Conservation (phyloP, 2,888 invertebrate genomes). For the Macaria liturata region DNA sequence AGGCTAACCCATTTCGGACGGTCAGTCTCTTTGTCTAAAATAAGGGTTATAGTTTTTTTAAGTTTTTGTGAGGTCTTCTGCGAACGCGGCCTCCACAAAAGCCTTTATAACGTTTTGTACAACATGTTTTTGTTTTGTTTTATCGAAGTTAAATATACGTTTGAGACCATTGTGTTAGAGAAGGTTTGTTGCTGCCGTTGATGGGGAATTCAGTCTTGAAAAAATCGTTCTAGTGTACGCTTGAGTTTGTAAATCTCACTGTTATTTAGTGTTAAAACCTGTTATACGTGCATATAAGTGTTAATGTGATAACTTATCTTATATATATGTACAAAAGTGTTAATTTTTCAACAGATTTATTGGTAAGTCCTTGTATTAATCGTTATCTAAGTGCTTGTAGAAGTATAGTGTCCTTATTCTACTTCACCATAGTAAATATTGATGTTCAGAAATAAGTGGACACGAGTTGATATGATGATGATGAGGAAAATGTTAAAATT, state of each 20-base stretch:
- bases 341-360: slow-evolving; percentile 1
- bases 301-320: no score
- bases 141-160: slow-evolving; percentile 79
- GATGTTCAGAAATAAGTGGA: no score
- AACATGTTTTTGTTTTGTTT: slow-evolving; percentile 72
- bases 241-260: slow-evolving; percentile 47
- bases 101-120: slow-evolving; percentile 65
- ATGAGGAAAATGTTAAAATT: no score
- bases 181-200: slow-evolving; percentile 58
- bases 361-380: slow-evolving; percentile 23
- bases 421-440: no score
- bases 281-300: not conserved
- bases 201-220: slow-evolving; percentile 77
- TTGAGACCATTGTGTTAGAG: slow-evolving; percentile 75
- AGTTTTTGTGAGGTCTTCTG: slow-evolving; percentile 67
- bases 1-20: slow-evolving; percentile 32
- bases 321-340: not conserved
- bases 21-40: slow-evolving; percentile 54
- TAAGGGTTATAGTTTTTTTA: slow-evolving; percentile 73
- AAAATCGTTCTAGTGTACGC: slow-evolving; percentile 74
- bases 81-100: slow-evolving; percentile 76
- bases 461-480: no score
- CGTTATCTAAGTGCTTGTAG: slow-evolving; percentile 6
- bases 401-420: no score
- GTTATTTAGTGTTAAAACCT: slow-evolving; percentile 2